phyloP scores from a whole-genome alignment of 2,113 vertebrate genomes.

The Psephotus haematonotus region DNA sequence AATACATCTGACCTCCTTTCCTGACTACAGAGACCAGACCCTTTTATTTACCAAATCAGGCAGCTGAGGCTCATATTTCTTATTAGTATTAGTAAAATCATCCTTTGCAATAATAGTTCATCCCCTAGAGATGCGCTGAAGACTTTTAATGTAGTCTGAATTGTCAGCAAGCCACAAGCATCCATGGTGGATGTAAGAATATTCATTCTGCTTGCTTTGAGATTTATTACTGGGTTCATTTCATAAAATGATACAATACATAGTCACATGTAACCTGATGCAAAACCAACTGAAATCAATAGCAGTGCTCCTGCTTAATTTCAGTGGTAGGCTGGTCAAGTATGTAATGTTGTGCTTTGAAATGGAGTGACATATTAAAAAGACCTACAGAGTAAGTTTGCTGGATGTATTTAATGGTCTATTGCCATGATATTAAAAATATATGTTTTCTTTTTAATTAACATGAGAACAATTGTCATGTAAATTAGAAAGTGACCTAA shows the following conservation, averaged over 20 bases:
- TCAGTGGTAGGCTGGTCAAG: not conserved
- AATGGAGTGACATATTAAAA: not conserved
- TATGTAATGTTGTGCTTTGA: not conserved
- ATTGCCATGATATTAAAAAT: not conserved
- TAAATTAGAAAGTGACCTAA: not conserved
- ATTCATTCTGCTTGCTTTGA: not conserved
- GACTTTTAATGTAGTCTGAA: not conserved
- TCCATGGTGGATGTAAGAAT: not conserved
- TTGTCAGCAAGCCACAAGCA: not conserved
- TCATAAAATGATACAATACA: not conserved
- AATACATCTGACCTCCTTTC: not conserved
- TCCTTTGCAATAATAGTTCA: not conserved
- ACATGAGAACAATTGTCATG: not conserved
- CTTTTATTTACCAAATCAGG: not conserved
- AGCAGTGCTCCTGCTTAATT: not conserved
- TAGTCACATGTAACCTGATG: not conserved
- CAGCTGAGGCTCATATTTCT: not conserved
- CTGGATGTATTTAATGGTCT: not conserved
- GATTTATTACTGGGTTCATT: not conserved
- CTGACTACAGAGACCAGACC: not conserved
- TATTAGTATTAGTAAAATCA: not conserved
- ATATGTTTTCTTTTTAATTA: not conserved
- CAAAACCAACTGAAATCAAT: not conserved
- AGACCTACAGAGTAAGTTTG: not conserved
- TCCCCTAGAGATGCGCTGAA: not conserved